These are phyloP conservation scores for Caenorhabditis remanei DNA, from an alignment of 1,140 invertebrate species.

Conservation along the genomic window DNA sequence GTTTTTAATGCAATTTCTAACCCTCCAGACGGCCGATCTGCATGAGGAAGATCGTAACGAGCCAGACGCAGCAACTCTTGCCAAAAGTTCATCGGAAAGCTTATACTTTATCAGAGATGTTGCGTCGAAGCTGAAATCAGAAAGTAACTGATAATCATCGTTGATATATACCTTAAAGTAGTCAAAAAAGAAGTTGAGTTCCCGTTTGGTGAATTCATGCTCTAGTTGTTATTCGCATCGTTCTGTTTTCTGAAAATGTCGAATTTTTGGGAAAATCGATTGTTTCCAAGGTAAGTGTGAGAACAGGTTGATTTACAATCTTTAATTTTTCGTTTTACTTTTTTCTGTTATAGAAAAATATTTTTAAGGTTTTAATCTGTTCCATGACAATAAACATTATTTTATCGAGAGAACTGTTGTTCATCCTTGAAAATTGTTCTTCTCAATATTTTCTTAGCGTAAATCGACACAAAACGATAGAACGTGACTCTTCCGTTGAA, in stretches of 20 bases:
- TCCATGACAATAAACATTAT: no score
- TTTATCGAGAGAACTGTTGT: no score
- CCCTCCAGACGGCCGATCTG: slow-evolving; percentile 60
- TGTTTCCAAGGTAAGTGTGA: no score
- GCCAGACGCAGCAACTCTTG: slow-evolving; percentile 32
- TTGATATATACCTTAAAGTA: background rate
- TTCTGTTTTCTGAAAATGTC: background rate
- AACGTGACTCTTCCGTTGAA: background rate
- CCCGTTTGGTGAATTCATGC: background rate
- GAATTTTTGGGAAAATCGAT: no score
- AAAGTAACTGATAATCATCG: background rate
- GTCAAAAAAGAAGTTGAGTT: background rate
- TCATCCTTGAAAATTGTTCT: background rate
- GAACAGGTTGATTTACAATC: no score
- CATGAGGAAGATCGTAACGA: slow-evolving; percentile 43
- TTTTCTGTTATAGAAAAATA: no score
- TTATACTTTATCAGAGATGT: slow-evolving; percentile 43
- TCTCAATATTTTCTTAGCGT: background rate
- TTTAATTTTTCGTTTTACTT: no score
- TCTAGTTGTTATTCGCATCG: background rate
- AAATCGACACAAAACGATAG: slow-evolving; percentile 10
- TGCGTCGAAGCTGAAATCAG: slow-evolving; percentile 11
- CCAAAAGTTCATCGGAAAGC: slow-evolving; percentile 28
- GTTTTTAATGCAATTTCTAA: background rate
- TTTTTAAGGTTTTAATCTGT: no score